A percentile compares a stretch with the other conserved stretches of the same genome.
phyloP scores from a whole-genome alignment of 2,797 vertebrate genomes.

The Spizella passerina region DNA sequence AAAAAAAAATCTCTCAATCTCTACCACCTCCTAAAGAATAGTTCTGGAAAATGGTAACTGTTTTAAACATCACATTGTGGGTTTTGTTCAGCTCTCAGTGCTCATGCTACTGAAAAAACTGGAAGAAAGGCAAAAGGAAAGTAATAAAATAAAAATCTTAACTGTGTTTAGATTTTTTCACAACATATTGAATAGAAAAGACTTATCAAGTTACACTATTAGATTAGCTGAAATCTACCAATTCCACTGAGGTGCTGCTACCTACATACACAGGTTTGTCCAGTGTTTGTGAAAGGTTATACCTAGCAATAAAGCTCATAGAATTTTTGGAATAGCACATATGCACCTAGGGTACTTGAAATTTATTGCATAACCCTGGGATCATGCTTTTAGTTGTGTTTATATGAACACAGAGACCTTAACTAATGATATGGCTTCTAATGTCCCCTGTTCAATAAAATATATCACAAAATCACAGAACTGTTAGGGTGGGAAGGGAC shows the following conservation, averaged over 20 bases:
- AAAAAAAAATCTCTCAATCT: conserved; percentile 26
- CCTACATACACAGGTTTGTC: neutral
- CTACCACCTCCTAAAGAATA: neutral
- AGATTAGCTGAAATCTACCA: neutral
- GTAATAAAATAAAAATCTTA: conserved; percentile 18
- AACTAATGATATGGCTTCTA: neutral
- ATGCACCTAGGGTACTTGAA: neutral
- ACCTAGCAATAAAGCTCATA: neutral
- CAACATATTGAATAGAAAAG: neutral
- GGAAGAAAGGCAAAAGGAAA: neutral
- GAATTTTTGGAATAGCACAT: neutral
- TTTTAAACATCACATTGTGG: neutral
- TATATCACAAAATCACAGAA: neutral
- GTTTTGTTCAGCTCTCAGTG: neutral
- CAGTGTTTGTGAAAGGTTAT: neutral
- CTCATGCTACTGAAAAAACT: neutral
- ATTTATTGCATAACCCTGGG: neutral
- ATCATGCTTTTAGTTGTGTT: neutral
- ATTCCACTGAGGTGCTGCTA: neutral
- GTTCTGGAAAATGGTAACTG: conserved; percentile 12
- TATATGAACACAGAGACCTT: neutral
- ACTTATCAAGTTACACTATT: neutral
- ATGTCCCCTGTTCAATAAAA: neutral
- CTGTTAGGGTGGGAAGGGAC: neutral
- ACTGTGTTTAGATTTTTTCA: conserved; percentile 26